Percentiles rank a stretch among this genome's conserved stretches.
Evolutionary conservation across 2,797 vertebrate species (phyloP).

Genomic region (Parotocinclus haroldoi): DNA sequence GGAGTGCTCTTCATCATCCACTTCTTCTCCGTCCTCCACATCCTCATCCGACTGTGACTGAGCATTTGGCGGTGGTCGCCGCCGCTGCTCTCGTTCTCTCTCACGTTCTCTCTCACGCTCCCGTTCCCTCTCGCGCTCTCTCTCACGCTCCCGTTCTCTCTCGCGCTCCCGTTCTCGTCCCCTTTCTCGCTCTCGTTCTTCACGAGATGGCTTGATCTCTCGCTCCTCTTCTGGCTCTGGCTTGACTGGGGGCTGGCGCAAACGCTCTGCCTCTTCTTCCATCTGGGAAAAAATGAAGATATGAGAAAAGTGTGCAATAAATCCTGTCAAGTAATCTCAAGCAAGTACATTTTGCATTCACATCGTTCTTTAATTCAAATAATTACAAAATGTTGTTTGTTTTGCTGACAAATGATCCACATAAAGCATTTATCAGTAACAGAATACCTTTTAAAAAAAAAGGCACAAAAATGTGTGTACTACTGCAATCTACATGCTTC

Average conservation of each 20-base stretch:
- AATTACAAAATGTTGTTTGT: no score
- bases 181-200: slow-evolving; percentile 75
- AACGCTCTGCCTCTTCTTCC: slow-evolving; percentile 94
- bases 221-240: slow-evolving; percentile 86
- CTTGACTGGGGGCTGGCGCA: slow-evolving; percentile 86
- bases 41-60: slow-evolving; percentile 80
- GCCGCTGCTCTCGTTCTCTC: slow-evolving; percentile 72
- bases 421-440: no score
- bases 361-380: no score
- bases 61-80: slow-evolving; percentile 57
- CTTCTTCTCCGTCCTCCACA: slow-evolving; percentile 65
- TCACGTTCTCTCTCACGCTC: slow-evolving; percentile 65
- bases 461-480: no score
- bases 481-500: no score
- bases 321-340: no score
- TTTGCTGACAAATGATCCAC: no score
- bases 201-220: slow-evolving; percentile 80
- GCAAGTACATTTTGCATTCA: no score
- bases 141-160: slow-evolving; percentile 69
- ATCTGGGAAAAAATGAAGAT: slow-evolving; percentile 76
- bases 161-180: slow-evolving; percentile 74
- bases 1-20: slow-evolving; percentile 75
- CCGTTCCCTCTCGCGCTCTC: slow-evolving; percentile 50
- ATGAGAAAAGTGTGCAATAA: background rate
- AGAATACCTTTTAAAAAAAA: no score